Evolutionary conservation across 2,797 vertebrate genomes (phyloP), one percentile per base, ranked within the genome.

Genomic region (Bovichtus variegatus): DNA sequence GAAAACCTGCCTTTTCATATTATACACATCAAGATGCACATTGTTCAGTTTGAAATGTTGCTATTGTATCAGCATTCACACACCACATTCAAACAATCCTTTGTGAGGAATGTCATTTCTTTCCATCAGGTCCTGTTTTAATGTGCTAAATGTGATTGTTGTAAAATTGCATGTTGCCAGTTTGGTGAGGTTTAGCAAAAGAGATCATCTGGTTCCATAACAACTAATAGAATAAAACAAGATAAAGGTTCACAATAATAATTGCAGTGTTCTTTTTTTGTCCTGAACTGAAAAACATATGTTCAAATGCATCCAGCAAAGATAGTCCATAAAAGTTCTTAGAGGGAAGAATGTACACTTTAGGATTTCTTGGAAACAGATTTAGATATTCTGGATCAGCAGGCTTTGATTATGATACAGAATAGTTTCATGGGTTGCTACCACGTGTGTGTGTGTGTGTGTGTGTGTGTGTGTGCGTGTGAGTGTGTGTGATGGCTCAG

Each of bases 321-420:
- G 27, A 78, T 10, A 71, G 82, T 87, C 84, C 80, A 82, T 71
- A 74, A 75, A 80, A 74, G 65, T 88, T 92, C 87, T 78, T 51
- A 79, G 31, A 31, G 82, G 85, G 91, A 40, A 53, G 54, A 40
- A 57, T 55, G 50, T 81, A 81, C 40, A 80, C 82, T 90, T 76
- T 55, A 77, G 77, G 63, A 80, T 88, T 92, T 91, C 91, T 62
- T 43, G 79, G 90, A 89, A 88, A 68, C 74, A 73, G 44, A 77
- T 83, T 63, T 72, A 53, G 66, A 70, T 65, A 38, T 68, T 81
- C 25, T 27, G 77, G 79, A 84, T 88, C 71, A 84, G 74, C 51
- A 64, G 46, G 47, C 53, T 77, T 46, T 63, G 61, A 76, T 73
- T 74, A 70, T 44, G 40, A 71, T 71, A 51, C 44, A 70, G 41